Base-by-base conservation (phyloP, 1,140 invertebrate species). In the Drosophila mojavensis region DNA sequence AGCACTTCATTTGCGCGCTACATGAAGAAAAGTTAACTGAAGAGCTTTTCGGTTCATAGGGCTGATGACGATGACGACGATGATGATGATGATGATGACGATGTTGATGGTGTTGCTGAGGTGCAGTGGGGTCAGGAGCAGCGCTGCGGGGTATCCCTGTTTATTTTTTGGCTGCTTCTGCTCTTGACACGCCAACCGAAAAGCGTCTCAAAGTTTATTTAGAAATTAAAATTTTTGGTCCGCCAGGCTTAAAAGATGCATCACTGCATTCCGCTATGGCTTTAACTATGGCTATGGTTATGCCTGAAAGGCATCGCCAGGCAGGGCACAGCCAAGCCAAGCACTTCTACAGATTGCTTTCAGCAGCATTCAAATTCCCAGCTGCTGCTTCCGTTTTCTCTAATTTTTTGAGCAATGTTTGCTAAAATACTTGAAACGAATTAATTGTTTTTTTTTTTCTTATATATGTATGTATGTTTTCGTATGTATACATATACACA, bases 191-290 rank as follows among this genome's bases (percentile, higher is more conserved):
- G 68, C 48, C 51, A 69, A 65, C 71, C 51, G 50, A 60, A 73
- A 74, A 79, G 76, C 76, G 56, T 26, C 66, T 54, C 79, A 86
- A 77, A 79, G 83, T 86, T 86, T 88, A 88, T 88, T 86, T 86
- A 77, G 62, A 88, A 88, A 86, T 86, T 86, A 88, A 86, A 86
- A 81, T 70, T 72, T 64, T 79, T 53, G 56, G 41, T 39, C 69
- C 56, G 48, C 41, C 63, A 67, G 56, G 55, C 70, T 67, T 54
- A 67, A 65, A 41, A 73, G 56, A 73, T 60, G 64, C 63, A 60
- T 67, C 63, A 59, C 39, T 67, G 70, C 70, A 60, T 30, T 10
- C 50, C 13, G 30, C 11, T 39, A 11, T 39, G 36, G 33, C 33
- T 36, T 9, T 36, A 6, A 6, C 33, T 36, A 10, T 36, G 33